Evolutionary conservation across 2,797 vertebrate genomes (phyloP), one percentile per base, ranked within the genome.

Genomic region (Characodon lateralis): DNA sequence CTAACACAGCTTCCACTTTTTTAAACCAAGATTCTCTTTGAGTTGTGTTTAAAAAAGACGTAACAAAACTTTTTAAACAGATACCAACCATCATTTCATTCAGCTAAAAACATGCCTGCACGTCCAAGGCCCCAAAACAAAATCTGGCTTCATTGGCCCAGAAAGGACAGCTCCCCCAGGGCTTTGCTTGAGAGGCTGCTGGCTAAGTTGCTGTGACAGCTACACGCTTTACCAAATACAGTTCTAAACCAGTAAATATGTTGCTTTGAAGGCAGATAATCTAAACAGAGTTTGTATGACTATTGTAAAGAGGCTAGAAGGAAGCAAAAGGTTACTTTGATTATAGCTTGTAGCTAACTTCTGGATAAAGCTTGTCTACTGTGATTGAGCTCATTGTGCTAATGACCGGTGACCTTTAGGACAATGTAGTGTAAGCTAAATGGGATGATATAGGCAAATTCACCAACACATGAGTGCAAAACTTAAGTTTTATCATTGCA

Each of bases 151-250:
- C 88, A 92, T 71, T 90, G 94, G 92, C 89, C 90, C 91, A 95
- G 93, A 94, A 94, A 93, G 87, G 89, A 92, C 87, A 90, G 87
- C 81, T 90, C 85, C 93, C 94, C 83, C 71, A 85, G 84, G 93
- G 93, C 89, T 89, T 73, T 51, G 65, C 93, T 89, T 92, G 87
- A 88, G 83, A 89, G 70, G 83, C 87, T 92, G 88, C 87, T 91
- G 85, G 89, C 83, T 95, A 91, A 95, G 86, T 85, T 74, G 83
- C 91, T 92, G 81, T 94, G 95, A 93, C 93, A 94, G 94, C 90
- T 90, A 94, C 93, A 92, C 89, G 87, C 86, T 93, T 94, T 92
- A 91, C 89, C 93, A 85, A 88, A 93, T 84, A 89, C 92, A 88
- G 81, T 89, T 92, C 83, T 81, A 85, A 83, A 90, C 85, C 80